A percentile compares a stretch with the other conserved stretches of the same genome.
Evolutionary conservation across 1,140 invertebrate genomes (phyloP).

Genomic region (Brachionus paranguensis): DNA sequence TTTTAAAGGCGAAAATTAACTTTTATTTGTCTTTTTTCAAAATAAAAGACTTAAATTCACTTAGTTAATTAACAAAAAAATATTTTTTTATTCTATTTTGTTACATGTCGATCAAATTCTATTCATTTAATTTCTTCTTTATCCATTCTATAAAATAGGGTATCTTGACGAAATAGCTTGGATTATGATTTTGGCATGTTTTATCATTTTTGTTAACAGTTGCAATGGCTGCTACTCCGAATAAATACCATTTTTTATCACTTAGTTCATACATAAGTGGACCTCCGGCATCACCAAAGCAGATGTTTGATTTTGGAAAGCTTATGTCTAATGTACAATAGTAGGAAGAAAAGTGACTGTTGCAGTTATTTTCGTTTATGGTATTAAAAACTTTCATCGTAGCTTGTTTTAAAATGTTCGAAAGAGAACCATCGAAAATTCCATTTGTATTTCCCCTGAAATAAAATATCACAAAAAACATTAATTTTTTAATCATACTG

Average conservation of each 20-base stretch:
- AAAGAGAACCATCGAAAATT: background rate
- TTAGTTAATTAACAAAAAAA: too few species aligned
- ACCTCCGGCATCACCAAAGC: background rate
- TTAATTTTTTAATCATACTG: background rate
- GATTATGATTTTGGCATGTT: background rate
- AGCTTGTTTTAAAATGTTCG: background rate
- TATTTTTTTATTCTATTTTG: too few species aligned
- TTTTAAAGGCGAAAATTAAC: too few species aligned
- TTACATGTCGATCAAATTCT: background rate
- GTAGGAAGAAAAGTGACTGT: background rate
- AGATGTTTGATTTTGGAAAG: background rate
- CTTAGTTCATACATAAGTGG: background rate
- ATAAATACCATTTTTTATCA: slow-evolving; percentile 19
- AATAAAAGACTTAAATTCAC: too few species aligned
- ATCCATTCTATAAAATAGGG: background rate
- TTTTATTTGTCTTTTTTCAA: too few species aligned
- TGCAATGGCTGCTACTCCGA: background rate
- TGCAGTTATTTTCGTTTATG: background rate
- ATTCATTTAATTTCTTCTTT: background rate
- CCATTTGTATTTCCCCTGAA: background rate
- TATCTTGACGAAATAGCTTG: background rate
- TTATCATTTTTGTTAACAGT: background rate
- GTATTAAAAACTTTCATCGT: background rate
- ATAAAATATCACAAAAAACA: background rate
- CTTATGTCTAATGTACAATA: background rate